Evolutionary conservation across 2,113 vertebrate species (phyloP), one percentile per base, ranked within the genome.

Genomic region (Choloepus hoffmanni): DNA sequence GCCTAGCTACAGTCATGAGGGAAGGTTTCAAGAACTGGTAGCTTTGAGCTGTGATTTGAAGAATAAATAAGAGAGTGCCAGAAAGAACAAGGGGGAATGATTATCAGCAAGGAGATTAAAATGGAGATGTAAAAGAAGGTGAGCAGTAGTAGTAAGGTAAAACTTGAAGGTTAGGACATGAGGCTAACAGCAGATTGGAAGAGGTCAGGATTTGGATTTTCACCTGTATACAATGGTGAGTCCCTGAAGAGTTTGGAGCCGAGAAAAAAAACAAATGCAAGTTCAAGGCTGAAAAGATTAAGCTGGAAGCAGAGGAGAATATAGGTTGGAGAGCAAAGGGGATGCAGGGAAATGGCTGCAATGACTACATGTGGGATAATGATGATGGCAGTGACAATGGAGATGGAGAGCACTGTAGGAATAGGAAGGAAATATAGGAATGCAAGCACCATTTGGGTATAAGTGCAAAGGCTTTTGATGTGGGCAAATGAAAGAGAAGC

Each of bases 341-440:
- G 19, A 55, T 21, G 10, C 1, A 3, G 33, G 48, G 43, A 40
- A 14, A 3, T 16, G 15, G 16, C 4, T 30, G n/a, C 13, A 24
- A 1, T 13, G 24, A 14, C 36, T 43, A 16, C 63, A 60, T 1
- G 8, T 2, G 5, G 68, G 43, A 90, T 10, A 36, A 36, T 36
- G 53, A 30, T 21, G 63, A 74, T 0, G 28, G 3, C 26, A 28
- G 8, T 14, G 33, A 21, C 67, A 0, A 0, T 7, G 67, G 3
- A 48, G 53, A 30, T 11, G 5, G 15, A 36, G 24, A 62, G 33
- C 28, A 30, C 21, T 2, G 33, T 7, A 43, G 67, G 5, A 28
- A n/a, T 5, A 16, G 0, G 36, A 70, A 83, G 85, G 15, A 67
- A 70, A 15, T 0, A 2, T 30, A 87, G n/a, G 12, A 48, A 23